phyloP scores from a whole-genome alignment of 2,888 invertebrate species.

The Vanessa cardui region DNA sequence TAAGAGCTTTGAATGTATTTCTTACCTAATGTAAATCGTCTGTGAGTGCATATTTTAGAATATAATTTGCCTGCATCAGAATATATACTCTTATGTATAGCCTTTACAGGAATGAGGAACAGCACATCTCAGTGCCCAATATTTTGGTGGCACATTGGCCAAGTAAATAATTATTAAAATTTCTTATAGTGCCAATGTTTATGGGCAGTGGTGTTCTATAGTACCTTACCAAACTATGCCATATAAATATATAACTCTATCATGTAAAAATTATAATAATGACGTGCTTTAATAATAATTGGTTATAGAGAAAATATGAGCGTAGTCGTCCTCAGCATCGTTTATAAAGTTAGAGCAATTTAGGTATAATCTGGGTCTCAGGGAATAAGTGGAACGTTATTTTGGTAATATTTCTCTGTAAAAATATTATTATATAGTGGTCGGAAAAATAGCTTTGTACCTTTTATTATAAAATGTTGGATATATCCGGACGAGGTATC shows the following conservation, averaged over 20 bases:
- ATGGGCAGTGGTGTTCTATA: too few relatives aligned
- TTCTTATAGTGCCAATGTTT: too few relatives aligned
- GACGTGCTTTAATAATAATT: neutral
- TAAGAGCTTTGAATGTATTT: too few relatives aligned
- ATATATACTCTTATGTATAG: neutral
- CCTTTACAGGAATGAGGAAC: too few relatives aligned
- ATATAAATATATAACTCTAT: too few relatives aligned
- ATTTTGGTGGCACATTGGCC: too few relatives aligned
- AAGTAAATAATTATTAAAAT: too few relatives aligned
- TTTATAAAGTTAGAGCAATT: slow-evolving; percentile 11
- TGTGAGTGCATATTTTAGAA: too few relatives aligned
- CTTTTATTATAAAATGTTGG: neutral
- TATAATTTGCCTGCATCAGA: neutral
- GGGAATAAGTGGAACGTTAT: neutral
- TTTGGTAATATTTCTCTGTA: slow-evolving; percentile 6
- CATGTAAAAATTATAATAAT: neutral
- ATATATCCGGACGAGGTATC: slow-evolving; percentile 1
- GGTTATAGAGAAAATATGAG: neutral
- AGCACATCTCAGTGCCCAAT: too few relatives aligned
- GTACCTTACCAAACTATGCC: too few relatives aligned
- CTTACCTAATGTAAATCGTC: too few relatives aligned
- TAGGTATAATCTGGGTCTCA: slow-evolving; percentile 6
- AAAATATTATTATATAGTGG: slow-evolving; percentile 5
- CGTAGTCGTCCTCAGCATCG: slow-evolving; percentile 4
- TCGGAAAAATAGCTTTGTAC: neutral